phyloP scores from a whole-genome alignment of 2,888 invertebrate genomes.

The Morinoia aosen region DNA sequence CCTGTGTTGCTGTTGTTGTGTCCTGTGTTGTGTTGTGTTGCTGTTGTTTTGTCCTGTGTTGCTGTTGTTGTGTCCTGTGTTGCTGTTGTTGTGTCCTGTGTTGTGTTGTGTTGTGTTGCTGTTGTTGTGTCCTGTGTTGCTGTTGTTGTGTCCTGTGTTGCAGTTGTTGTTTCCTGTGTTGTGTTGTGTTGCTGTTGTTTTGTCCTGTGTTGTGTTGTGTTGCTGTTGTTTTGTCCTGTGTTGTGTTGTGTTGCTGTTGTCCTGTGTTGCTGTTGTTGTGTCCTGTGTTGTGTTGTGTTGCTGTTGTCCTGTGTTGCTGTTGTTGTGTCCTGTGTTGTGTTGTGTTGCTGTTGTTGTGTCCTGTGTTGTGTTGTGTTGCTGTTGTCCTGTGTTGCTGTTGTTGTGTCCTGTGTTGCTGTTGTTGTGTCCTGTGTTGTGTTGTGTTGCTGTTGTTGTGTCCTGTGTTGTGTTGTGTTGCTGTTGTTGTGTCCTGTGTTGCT shows the following conservation, averaged over 20 bases:
- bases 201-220: background rate
- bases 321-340: background rate
- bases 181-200: too few species aligned
- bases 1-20: background rate
- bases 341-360: background rate
- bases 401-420: background rate
- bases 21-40: too few species aligned
- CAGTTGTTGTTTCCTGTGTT: background rate
- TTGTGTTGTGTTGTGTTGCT: too few species aligned
- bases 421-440: conserved; percentile 15
- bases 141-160: background rate
- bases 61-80: background rate
- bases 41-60: background rate
- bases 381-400: background rate
- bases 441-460: too few species aligned
- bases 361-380: background rate
- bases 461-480: background rate
- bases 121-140: background rate
- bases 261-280: background rate
- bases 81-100: background rate
- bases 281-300: background rate
- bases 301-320: conserved; percentile 24
- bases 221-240: background rate
- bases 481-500: background rate
- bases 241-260: background rate